Evolutionary conservation across 2,797 vertebrate genomes (phyloP).

Genomic region (Sparus aurata): DNA sequence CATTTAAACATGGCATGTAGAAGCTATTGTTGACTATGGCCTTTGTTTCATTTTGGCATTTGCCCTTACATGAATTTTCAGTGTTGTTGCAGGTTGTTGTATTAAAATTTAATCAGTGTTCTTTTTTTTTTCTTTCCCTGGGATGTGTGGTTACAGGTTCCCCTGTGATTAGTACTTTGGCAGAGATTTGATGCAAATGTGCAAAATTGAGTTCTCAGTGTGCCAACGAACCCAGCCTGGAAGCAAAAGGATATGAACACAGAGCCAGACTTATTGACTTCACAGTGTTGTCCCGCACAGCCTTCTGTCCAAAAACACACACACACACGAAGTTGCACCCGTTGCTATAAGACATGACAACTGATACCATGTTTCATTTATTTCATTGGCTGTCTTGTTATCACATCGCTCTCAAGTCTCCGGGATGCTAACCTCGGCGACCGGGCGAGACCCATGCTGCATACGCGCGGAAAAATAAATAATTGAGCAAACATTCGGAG

Average conservation of each 20-base stretch:
- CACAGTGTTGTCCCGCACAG: conserved; percentile 24
- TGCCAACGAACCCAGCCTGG: conserved; percentile 51
- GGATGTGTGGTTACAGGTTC: conserved; percentile 29
- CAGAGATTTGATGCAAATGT: conserved; percentile 57
- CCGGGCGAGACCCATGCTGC: conserved; percentile 32
- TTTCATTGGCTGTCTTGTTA: conserved; percentile 50
- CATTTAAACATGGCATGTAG: not conserved
- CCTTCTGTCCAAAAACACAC: conserved; percentile 16
- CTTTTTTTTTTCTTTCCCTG: conserved; percentile 1
- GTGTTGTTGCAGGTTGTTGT: conserved; percentile 31
- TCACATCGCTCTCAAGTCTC: conserved; percentile 38
- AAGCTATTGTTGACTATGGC: not conserved
- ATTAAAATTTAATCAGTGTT: conserved; percentile 50
- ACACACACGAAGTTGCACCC: conserved; percentile 34
- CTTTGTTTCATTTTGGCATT: conserved; percentile 20
- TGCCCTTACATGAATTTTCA: conserved; percentile 15
- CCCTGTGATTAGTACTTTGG: conserved; percentile 49
- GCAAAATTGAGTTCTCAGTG: conserved; percentile 28
- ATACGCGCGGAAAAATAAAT: conserved; percentile 16
- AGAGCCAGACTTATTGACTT: conserved; percentile 53
- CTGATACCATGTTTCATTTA: conserved; percentile 54
- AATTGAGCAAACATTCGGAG: not conserved
- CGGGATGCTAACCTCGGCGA: conserved; percentile 44
- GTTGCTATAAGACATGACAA: conserved; percentile 51
- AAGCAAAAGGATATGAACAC: conserved; percentile 46